phyloP scores from a whole-genome alignment of 2,113 vertebrate species.

The Acrocephalus arundinaceus region DNA sequence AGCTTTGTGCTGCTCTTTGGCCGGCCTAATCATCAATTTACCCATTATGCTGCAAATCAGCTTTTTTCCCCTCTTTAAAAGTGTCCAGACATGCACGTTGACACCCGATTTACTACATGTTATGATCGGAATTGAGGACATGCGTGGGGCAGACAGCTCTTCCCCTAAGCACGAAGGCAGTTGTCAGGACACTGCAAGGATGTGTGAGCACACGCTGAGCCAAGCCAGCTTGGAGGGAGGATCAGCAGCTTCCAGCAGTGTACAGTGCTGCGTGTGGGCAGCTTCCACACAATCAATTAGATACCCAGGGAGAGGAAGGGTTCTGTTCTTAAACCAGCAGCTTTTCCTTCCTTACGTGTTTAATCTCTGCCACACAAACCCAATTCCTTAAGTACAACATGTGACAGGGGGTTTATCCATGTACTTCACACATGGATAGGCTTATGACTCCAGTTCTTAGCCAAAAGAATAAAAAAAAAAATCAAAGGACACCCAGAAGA shows the following conservation, averaged over 20 bases:
- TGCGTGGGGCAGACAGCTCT: background rate
- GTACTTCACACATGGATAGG: background rate
- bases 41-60: background rate
- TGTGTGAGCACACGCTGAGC: background rate
- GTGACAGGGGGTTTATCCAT: background rate
- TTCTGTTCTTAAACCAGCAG: background rate
- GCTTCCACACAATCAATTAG: background rate
- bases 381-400: background rate
- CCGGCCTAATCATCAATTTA: background rate
- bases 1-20: background rate
- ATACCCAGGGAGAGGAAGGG: background rate
- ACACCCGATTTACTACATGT: background rate
- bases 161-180: background rate
- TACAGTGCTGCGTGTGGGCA: background rate
- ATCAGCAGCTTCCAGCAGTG: constrained; percentile 22
- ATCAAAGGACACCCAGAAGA: background rate
- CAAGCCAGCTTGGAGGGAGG: background rate
- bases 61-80: background rate
- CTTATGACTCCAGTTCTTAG: background rate
- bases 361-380: background rate
- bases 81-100: accelerated
- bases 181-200: background rate
- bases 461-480: background rate
- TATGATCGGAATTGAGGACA: background rate
- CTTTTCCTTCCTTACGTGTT: background rate